Evolutionary conservation across 2,888 invertebrate species (phyloP).

Genomic region (Asteroscopus sphinx): DNA sequence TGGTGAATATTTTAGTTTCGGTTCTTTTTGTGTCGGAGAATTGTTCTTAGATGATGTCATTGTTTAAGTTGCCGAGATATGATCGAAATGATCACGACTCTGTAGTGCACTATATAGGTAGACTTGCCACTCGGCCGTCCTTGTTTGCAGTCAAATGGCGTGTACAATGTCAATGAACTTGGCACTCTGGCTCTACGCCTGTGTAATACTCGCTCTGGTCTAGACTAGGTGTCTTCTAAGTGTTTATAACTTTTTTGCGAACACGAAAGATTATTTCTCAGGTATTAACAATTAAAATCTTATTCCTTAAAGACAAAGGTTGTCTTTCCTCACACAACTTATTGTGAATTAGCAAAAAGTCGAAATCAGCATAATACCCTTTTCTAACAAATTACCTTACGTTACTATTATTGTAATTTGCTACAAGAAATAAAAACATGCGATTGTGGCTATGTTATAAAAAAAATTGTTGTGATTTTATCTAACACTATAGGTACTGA

Average conservation of each 20-base stretch:
- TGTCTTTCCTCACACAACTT: slow-evolving; percentile 21
- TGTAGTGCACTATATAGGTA: slow-evolving; percentile 12
- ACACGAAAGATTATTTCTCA: slow-evolving; percentile 6
- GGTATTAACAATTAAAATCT: slow-evolving; percentile 19
- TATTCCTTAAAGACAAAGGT: slow-evolving; percentile 15
- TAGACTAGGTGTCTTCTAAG: slow-evolving; percentile 48
- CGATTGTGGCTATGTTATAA: neutral
- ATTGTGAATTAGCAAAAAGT: slow-evolving; percentile 11
- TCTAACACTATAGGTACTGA: slow-evolving; percentile 1
- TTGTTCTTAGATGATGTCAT: slow-evolving; percentile 48
- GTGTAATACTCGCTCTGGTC: slow-evolving; percentile 39
- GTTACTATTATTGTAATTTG: slow-evolving; percentile 28
- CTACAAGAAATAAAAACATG: slow-evolving; percentile 28
- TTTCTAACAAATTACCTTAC: slow-evolving; percentile 20
- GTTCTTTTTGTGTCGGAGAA: slow-evolving; percentile 23
- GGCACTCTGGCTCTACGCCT: slow-evolving; percentile 48
- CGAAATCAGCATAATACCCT: slow-evolving; percentile 24
- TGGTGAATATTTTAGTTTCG: slow-evolving; percentile 22
- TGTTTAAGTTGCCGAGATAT: slow-evolving; percentile 17
- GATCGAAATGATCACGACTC: slow-evolving; percentile 22
- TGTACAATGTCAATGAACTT: slow-evolving; percentile 68
- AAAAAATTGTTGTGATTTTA: slow-evolving; percentile 8
- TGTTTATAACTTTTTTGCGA: slow-evolving; percentile 25
- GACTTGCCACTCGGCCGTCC: slow-evolving; percentile 30
- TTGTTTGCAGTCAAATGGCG: slow-evolving; percentile 56